Conservation (phyloP, 2,113 vertebrate species). For the Oryzias melastigma region DNA sequence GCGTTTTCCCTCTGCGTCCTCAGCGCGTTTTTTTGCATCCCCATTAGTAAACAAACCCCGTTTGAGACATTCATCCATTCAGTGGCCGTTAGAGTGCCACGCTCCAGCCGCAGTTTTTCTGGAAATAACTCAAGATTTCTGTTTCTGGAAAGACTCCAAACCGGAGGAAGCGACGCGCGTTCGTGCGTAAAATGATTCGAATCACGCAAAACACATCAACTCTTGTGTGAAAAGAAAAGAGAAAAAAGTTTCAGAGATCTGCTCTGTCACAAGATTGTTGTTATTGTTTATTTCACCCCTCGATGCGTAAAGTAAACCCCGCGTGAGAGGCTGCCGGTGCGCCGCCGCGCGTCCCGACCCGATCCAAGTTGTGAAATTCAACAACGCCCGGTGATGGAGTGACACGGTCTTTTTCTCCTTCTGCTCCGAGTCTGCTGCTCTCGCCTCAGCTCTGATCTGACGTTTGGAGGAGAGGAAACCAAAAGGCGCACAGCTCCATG, state of each 20-base stretch:
- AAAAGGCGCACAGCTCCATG: constrained; percentile 60
- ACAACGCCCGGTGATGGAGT: constrained; percentile 55
- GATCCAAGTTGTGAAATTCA: constrained; percentile 49
- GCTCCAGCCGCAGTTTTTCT: constrained; percentile 6
- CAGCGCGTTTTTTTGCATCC: constrained; percentile 16
- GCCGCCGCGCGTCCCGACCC: constrained; percentile 30
- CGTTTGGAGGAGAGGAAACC: constrained; percentile 40
- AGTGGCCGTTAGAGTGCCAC: constrained; percentile 6
- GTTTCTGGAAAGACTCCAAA: background rate
- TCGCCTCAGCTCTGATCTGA: constrained; percentile 41
- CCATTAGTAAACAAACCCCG: constrained; percentile 39
- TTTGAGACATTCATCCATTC: constrained; percentile 48
- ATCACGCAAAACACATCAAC: constrained; percentile 14
- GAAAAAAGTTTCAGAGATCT: constrained; percentile 5
- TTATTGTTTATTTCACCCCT: background rate
- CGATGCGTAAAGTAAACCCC: constrained; percentile 5
- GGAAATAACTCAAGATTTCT: constrained; percentile 4
- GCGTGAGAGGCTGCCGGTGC: constrained; percentile 11
- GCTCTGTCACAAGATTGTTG: constrained; percentile 7
- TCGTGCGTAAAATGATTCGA: background rate
- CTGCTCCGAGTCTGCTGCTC: constrained; percentile 11
- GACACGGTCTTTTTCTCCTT: constrained; percentile 20
- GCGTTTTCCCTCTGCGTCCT: constrained; percentile 21
- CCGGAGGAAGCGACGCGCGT: background rate
- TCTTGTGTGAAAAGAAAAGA: constrained; percentile 9